phyloP scores from a whole-genome alignment of 2,113 vertebrate genomes.

The Hemiprocne comata region DNA sequence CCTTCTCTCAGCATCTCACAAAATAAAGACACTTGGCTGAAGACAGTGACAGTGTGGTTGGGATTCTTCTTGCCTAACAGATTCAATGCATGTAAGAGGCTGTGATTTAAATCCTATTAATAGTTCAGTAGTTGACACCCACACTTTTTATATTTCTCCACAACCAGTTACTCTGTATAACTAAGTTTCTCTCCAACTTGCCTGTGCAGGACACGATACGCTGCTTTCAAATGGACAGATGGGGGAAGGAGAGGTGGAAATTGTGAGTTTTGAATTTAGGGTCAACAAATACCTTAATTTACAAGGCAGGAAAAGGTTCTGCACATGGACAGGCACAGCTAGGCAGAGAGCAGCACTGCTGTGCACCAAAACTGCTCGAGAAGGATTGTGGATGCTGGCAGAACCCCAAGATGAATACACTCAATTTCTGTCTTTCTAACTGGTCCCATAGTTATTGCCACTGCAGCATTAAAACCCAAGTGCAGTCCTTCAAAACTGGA shows the following conservation, averaged over 20 bases:
- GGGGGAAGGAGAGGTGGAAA: neutral
- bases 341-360: neutral
- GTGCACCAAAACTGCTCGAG: neutral
- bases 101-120: neutral
- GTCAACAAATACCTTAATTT: neutral
- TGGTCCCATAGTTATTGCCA: neutral
- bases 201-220: neutral
- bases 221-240: neutral
- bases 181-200: neutral
- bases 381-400: neutral
- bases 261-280: neutral
- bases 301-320: neutral
- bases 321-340: neutral
- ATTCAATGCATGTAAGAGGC: neutral
- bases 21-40: neutral
- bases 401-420: neutral
- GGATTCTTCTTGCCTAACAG: neutral
- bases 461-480: neutral
- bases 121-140: neutral
- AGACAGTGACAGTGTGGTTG: neutral
- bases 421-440: neutral
- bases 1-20: neutral
- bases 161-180: neutral
- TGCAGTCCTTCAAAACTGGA: neutral
- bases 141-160: neutral